Percentiles rank a stretch among this genome's conserved stretches.
These are phyloP conservation scores for Paracanthobrama guichenoti DNA, from an alignment of 2,113 vertebrate genomes.

Conservation along the genomic window DNA sequence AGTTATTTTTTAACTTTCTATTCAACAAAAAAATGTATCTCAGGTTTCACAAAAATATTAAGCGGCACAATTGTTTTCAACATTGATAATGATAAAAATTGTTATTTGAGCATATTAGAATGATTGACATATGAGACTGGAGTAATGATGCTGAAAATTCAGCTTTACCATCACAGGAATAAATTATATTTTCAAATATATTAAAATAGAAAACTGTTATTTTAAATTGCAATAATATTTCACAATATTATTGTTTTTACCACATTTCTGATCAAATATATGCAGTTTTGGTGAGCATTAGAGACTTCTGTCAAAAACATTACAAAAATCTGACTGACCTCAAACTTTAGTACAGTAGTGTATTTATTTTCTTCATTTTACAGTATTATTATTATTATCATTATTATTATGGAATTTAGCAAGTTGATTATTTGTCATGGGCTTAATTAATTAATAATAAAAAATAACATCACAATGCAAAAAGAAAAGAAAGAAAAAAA, in stretches of 20 bases:
- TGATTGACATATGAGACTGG: not conserved
- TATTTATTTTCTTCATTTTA: not conserved
- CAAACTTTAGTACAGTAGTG: not conserved
- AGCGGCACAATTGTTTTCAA: not conserved
- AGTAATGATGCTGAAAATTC: not conserved
- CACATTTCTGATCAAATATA: no score
- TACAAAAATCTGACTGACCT: not conserved
- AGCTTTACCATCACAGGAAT: not conserved
- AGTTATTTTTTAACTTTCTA: not conserved
- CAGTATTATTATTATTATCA: not conserved
- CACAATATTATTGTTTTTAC: no score
- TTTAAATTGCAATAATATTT: not conserved
- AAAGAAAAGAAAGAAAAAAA: not conserved
- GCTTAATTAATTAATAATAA: not conserved
- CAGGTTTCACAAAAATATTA: not conserved
- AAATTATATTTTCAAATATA: not conserved
- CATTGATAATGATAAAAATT: not conserved
- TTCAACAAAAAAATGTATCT: not conserved
- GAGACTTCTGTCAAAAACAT: not conserved
- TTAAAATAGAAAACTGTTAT: not conserved
- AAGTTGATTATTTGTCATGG: not conserved
- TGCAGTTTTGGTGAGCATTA: not conserved
- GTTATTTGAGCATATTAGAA: not conserved
- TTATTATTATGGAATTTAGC: not conserved
- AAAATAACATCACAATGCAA: not conserved